phyloP scores from a whole-genome alignment of 2,113 vertebrate genomes.

The Petromus typicus region DNA sequence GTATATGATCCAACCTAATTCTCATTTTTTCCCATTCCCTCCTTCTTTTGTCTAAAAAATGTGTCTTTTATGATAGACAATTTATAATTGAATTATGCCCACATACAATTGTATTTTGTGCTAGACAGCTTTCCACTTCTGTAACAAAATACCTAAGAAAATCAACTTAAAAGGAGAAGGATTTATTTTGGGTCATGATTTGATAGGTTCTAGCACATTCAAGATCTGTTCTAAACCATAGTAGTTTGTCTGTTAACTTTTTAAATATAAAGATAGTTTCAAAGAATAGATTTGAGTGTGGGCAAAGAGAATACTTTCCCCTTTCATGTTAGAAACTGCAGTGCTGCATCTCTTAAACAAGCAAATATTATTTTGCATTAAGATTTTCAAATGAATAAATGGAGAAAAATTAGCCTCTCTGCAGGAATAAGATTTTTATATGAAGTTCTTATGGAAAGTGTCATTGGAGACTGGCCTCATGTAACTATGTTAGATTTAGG shows the following conservation, averaged over 20 bases:
- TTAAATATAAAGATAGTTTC: neutral
- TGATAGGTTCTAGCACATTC: neutral
- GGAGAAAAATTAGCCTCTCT: neutral
- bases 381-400: conserved; percentile 15
- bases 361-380: neutral
- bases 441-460: neutral
- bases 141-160: neutral
- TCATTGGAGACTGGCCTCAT: neutral
- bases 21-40: too few species aligned
- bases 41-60: rapidly evolving
- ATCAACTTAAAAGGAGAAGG: neutral
- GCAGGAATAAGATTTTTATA: neutral
- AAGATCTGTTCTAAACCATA: neutral
- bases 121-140: neutral
- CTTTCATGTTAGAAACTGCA: neutral
- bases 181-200: too few species aligned
- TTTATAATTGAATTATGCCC: neutral
- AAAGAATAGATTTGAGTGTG: neutral
- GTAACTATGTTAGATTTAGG: neutral
- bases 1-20: too few species aligned
- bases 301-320: neutral
- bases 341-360: neutral
- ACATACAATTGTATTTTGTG: neutral
- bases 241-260: neutral
- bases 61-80: neutral